Conservation (phyloP, 1,140 invertebrate species). For the Coenobita brevimanus region DNA sequence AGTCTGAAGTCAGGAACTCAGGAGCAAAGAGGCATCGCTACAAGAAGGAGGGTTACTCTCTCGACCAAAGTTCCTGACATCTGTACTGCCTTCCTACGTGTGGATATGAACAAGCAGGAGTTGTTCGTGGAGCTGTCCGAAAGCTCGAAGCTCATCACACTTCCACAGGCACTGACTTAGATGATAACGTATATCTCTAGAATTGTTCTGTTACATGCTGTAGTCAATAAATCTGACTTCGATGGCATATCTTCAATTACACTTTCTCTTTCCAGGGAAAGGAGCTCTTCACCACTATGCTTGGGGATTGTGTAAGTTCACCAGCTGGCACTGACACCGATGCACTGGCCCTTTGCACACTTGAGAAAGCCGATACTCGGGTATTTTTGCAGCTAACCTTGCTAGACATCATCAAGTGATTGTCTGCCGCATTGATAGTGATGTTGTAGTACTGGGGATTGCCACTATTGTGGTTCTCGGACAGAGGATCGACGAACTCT, state of each 20-base stretch:
- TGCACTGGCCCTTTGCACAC: conserved; percentile 12
- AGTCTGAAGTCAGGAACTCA: conserved; percentile 20
- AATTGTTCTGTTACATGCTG: background rate
- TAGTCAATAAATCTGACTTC: background rate
- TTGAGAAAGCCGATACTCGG: background rate
- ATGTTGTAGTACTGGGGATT: background rate
- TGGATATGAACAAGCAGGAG: conserved; percentile 1
- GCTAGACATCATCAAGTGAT: conserved; percentile 15
- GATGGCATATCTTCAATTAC: background rate
- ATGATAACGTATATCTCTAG: background rate
- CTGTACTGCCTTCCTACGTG: conserved; percentile 1
- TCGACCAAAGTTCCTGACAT: conserved; percentile 17
- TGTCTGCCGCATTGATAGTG: conserved; percentile 2
- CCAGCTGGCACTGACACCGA: background rate
- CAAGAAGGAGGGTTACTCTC: conserved; percentile 19
- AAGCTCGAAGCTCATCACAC: background rate
- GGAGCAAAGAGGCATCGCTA: conserved; percentile 3
- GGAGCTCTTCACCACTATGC: conserved; percentile 13
- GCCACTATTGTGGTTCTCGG: background rate
- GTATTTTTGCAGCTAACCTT: background rate
- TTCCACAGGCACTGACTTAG: background rate
- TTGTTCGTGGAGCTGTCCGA: background rate
- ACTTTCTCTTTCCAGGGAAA: conserved; percentile 8
- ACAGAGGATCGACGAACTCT: conserved; percentile 21
- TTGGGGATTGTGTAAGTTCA: background rate